A percentile compares a stretch with the other conserved stretches of the same genome.
Evolutionary conservation across 2,888 invertebrate genomes (phyloP).

Genomic region (Drosophila robusta): DNA sequence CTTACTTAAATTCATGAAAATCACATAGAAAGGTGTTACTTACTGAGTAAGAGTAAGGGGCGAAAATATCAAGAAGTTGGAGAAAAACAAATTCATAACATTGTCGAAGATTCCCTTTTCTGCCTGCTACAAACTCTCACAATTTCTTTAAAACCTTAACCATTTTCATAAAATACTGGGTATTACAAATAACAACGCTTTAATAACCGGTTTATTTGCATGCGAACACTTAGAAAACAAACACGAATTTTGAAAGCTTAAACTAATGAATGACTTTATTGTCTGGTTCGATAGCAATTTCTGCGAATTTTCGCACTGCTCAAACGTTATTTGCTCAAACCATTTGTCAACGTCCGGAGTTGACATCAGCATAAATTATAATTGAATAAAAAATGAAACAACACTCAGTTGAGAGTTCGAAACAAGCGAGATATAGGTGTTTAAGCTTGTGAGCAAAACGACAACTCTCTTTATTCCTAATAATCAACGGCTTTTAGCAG

Average conservation of each 20-base stretch:
- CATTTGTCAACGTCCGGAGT: constrained; percentile 18
- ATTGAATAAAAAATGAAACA: background rate
- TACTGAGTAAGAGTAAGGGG: background rate
- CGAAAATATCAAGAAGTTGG: background rate
- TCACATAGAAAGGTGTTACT: background rate
- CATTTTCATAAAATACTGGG: background rate
- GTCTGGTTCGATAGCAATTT: constrained; percentile 51
- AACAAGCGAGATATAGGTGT: too few species aligned
- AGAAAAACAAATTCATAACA: background rate
- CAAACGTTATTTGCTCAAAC: constrained; percentile 3
- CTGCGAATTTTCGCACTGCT: constrained; percentile 37
- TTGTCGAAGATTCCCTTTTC: too few species aligned
- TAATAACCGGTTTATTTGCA: constrained; percentile 63
- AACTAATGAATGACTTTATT: constrained; percentile 57
- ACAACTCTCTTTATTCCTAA: background rate
- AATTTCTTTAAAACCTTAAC: background rate
- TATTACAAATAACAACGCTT: constrained; percentile 3
- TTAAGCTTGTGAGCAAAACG: background rate
- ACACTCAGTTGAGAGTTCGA: background rate
- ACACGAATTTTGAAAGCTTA: constrained; percentile 43
- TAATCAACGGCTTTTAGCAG: background rate
- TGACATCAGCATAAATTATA: constrained; percentile 18
- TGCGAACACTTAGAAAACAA: constrained; percentile 49
- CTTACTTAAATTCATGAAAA: constrained; percentile 3
- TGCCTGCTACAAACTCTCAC: background rate